These are phyloP conservation scores for Lasioglossum morio DNA, from an alignment of 2,888 invertebrate genomes.

Conservation along the genomic window DNA sequence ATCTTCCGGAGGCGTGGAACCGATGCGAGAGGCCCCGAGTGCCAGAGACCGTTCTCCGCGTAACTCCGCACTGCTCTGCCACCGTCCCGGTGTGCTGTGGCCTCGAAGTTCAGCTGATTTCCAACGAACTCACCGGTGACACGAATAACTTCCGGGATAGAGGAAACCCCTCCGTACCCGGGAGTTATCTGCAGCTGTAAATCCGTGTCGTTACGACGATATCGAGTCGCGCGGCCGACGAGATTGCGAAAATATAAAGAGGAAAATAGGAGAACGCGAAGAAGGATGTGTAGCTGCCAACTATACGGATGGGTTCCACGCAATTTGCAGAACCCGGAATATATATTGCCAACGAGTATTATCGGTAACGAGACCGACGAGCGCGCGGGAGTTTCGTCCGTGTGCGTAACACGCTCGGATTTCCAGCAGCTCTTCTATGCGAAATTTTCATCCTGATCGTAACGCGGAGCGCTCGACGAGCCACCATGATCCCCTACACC, in stretches of 20 bases:
- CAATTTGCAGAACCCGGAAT: constrained; percentile 32
- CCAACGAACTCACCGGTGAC: constrained; percentile 54
- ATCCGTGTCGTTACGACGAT: constrained; percentile 59
- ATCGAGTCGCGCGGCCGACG: constrained; percentile 23
- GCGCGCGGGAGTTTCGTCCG: neutral
- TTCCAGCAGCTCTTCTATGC: neutral
- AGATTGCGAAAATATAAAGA: constrained; percentile 48
- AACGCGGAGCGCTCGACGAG: neutral
- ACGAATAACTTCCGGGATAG: constrained; percentile 62
- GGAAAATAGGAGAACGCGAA: constrained; percentile 18
- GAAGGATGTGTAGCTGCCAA: constrained; percentile 27
- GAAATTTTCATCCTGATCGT: constrained; percentile 37
- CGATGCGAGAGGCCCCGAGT: constrained; percentile 51
- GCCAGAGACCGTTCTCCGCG: constrained; percentile 19
- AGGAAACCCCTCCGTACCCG: neutral
- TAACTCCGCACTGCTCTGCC: constrained; percentile 14
- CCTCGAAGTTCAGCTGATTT: constrained; percentile 58
- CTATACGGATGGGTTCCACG: constrained; percentile 20
- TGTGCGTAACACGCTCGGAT: neutral
- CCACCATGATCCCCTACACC: neutral
- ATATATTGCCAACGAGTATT: constrained; percentile 31
- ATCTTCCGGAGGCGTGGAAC: constrained; percentile 63
- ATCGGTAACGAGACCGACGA: constrained; percentile 46
- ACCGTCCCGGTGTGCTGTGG: constrained; percentile 16
- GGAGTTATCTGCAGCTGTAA: constrained; percentile 64